These are phyloP conservation scores for Andrena praecox DNA, from an alignment of 2,888 invertebrate species.

Conservation along the genomic window DNA sequence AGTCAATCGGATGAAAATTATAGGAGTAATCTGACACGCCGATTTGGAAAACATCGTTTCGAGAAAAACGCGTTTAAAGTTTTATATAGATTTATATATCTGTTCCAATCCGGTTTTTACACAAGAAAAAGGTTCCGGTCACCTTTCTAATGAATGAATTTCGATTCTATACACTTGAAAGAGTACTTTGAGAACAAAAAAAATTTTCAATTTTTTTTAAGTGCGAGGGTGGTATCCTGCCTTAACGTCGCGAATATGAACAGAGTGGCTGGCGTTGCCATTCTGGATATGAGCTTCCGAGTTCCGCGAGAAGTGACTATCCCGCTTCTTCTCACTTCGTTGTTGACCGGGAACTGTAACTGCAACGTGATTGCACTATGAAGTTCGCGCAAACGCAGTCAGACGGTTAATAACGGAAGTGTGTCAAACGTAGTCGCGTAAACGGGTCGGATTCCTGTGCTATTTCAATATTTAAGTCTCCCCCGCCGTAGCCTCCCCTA, in stretches of 20 bases:
- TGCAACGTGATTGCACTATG: slow-evolving; percentile 46
- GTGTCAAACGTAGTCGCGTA: slow-evolving; percentile 54
- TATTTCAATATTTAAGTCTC: slow-evolving; percentile 54
- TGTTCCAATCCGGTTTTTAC: no score
- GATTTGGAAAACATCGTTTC: no score
- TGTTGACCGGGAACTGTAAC: slow-evolving; percentile 21
- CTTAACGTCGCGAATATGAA: slow-evolving; percentile 34
- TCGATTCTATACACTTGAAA: no score
- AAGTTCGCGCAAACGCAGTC: slow-evolving; percentile 50
- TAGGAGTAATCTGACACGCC: no score
- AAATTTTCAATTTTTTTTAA: no score
- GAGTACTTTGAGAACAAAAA: no score
- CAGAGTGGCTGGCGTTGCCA: slow-evolving; percentile 15
- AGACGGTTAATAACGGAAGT: slow-evolving; percentile 57
- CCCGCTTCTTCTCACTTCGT: slow-evolving; percentile 30
- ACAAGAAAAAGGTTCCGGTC: no score
- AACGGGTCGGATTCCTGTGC: slow-evolving; percentile 57
- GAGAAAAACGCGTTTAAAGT: no score
- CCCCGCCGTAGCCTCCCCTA: background rate
- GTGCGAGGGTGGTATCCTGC: no score
- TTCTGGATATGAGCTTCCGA: slow-evolving; percentile 51
- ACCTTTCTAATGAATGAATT: no score
- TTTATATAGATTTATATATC: no score
- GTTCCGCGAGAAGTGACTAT: slow-evolving; percentile 21
- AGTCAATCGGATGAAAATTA: no score